Conservation (phyloP, 2,888 invertebrate genomes). For the Drosophila atripex region DNA sequence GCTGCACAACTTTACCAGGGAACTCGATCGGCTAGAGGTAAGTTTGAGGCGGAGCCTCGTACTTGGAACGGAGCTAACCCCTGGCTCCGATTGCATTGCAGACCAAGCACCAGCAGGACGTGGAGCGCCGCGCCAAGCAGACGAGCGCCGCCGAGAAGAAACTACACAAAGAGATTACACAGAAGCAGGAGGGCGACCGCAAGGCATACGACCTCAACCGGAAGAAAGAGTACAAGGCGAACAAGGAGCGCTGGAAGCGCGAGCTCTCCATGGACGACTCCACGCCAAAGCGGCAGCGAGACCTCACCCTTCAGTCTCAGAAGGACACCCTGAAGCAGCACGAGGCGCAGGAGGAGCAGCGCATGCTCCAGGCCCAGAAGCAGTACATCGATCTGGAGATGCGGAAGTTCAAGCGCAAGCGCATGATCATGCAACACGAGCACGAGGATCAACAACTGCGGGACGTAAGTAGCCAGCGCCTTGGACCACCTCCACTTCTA, state of each 20-base stretch:
- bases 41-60: slow-evolving; percentile 18
- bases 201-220: slow-evolving; percentile 96
- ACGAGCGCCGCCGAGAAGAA: slow-evolving; percentile 96
- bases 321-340: slow-evolving; percentile 96
- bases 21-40: slow-evolving; percentile 93
- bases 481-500: not conserved
- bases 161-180: slow-evolving; percentile 94
- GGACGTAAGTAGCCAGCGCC: slow-evolving; percentile 87
- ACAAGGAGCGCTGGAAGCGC: slow-evolving; percentile 98
- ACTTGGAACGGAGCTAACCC: not conserved
- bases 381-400: slow-evolving; percentile 96
- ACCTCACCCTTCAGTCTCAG: slow-evolving; percentile 94
- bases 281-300: slow-evolving; percentile 95
- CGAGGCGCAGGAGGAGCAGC: slow-evolving; percentile 95
- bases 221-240: slow-evolving; percentile 98
- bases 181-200: slow-evolving; percentile 95
- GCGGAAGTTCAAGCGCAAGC: slow-evolving; percentile 95
- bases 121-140: slow-evolving; percentile 92
- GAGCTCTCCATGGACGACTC: slow-evolving; percentile 96
- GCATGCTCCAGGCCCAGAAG: slow-evolving; percentile 93
- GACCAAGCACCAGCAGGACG: slow-evolving; percentile 90
- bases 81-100: slow-evolving; percentile 60
- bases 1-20: slow-evolving; percentile 95
- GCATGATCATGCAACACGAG: slow-evolving; percentile 93
- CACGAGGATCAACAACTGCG: slow-evolving; percentile 95